Percentiles rank a stretch among this genome's conserved stretches.
Conservation (phyloP, 1,140 invertebrate species). For the Bemisia tabaci region DNA sequence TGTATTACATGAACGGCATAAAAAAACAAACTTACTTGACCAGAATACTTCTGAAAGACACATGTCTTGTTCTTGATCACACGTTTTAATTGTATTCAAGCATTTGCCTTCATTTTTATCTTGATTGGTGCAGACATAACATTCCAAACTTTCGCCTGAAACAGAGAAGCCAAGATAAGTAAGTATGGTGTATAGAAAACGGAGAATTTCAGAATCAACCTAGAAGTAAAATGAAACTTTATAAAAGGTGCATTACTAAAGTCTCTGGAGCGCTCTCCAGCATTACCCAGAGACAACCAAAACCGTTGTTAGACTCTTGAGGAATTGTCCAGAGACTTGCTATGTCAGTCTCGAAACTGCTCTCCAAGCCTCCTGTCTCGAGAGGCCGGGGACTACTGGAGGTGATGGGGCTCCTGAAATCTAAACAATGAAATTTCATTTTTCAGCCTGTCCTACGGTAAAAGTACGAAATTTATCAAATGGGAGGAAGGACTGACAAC, state of each 20-base stretch:
- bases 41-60: constrained; percentile 81
- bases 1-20: no score
- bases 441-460: no score
- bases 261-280: not conserved
- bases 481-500: no score
- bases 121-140: constrained; percentile 87
- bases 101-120: constrained; percentile 90
- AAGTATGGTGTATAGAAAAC: not conserved
- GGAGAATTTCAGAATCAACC: not conserved
- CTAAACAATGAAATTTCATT: no score
- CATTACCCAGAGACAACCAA: not conserved
- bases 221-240: no score
- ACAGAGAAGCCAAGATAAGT: not conserved
- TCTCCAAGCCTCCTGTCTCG: no score
- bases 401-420: no score
- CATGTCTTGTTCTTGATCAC: constrained; percentile 70
- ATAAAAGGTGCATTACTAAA: no score
- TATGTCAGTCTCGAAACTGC: no score
- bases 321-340: no score
- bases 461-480: no score
- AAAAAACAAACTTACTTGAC: constrained; percentile 74
- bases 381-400: no score
- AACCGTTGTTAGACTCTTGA: not conserved
- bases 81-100: constrained; percentile 78
- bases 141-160: constrained; percentile 61